phyloP scores from a whole-genome alignment of 2,888 invertebrate species.

The Eudemis profundana region DNA sequence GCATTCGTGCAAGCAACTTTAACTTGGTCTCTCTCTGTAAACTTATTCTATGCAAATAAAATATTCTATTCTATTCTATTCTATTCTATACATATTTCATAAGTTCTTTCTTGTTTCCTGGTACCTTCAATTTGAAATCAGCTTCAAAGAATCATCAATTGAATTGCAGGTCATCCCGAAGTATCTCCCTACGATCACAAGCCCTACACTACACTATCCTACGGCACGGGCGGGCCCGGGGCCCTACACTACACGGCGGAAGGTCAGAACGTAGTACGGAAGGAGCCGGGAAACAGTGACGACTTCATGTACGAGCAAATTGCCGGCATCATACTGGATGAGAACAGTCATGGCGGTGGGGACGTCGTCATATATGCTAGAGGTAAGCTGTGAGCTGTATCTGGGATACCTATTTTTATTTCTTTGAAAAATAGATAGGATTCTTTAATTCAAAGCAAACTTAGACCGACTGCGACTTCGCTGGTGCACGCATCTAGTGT shows the following conservation, averaged over 20 bases:
- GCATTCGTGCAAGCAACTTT: too few species aligned
- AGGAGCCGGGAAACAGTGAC: conserved; percentile 88
- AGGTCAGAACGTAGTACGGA: conserved; percentile 72
- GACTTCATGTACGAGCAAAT: conserved; percentile 90
- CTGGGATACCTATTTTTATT: too few species aligned
- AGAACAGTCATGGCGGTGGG: conserved; percentile 93
- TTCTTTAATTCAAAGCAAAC: too few species aligned
- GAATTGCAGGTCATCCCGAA: conserved; percentile 84
- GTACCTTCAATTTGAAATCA: neutral
- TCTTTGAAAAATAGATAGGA: too few species aligned
- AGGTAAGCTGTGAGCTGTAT: conserved; percentile 76
- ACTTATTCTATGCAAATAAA: too few species aligned
- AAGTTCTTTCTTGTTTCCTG: too few species aligned
- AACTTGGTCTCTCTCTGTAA: too few species aligned
- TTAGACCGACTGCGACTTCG: too few species aligned
- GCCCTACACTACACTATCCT: conserved; percentile 92
- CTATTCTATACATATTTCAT: too few species aligned
- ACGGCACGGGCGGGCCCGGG: conserved; percentile 90
- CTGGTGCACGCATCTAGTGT: too few species aligned
- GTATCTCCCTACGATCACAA: conserved; percentile 86
- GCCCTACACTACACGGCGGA: conserved; percentile 85
- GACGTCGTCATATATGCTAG: conserved; percentile 94
- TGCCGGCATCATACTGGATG: conserved; percentile 88
- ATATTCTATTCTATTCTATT: too few species aligned
- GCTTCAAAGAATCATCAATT: too few species aligned